phyloP scores from a whole-genome alignment of 1,140 invertebrate genomes.

The Leptopilina boulardi region DNA sequence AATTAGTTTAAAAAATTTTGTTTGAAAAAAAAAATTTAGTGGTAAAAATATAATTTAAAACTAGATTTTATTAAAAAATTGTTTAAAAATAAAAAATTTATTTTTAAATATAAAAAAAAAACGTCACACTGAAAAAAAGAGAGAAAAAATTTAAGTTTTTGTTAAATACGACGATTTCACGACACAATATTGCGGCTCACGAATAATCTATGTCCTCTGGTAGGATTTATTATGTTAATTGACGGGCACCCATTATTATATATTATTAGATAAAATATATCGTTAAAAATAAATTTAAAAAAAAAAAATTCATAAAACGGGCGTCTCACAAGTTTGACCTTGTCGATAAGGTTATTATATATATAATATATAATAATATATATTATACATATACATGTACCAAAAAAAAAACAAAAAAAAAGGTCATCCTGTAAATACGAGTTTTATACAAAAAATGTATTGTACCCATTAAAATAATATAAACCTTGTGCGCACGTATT shows the following conservation, averaged over 20 bases:
- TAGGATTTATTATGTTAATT: constrained; percentile 64
- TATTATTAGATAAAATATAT: constrained; percentile 55
- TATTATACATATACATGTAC: too few species aligned
- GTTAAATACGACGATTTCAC: constrained; percentile 49
- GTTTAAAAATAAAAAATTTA: background rate
- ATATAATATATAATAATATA: too few species aligned
- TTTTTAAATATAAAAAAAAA: background rate
- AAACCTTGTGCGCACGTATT: constrained; percentile 35
- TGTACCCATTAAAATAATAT: constrained; percentile 72
- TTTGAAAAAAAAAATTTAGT: too few species aligned
- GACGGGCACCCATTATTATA: constrained; percentile 46
- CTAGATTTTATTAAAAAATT: constrained; percentile 1
- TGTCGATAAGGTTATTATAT: constrained; percentile 53
- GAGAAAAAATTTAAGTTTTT: constrained; percentile 35
- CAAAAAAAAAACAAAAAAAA: constrained; percentile 48
- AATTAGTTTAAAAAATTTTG: too few species aligned
- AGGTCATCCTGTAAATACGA: constrained; percentile 74
- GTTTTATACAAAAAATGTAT: constrained; percentile 76
- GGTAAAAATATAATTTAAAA: background rate
- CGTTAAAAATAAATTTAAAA: constrained; percentile 54
- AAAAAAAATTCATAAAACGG: constrained; percentile 53
- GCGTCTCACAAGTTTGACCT: constrained; percentile 49
- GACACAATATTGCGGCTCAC: constrained; percentile 41
- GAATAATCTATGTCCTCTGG: constrained; percentile 68
- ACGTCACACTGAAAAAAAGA: background rate